phyloP scores from a whole-genome alignment of 1,140 invertebrate genomes.

The Papilio machaon region DNA sequence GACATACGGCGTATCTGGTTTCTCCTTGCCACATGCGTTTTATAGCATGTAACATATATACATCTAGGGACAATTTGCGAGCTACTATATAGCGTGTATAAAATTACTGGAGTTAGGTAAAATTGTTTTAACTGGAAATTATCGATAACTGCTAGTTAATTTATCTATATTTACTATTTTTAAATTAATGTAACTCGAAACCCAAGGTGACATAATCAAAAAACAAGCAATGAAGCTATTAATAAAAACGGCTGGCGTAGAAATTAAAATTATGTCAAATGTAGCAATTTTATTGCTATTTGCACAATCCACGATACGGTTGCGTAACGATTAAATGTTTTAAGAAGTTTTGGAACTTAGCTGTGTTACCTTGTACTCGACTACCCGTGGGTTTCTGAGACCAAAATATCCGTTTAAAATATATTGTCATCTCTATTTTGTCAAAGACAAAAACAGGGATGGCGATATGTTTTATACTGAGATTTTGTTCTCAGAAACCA shows the following conservation, averaged over 20 bases:
- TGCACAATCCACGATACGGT: constrained; percentile 5
- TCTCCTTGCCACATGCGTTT: not conserved
- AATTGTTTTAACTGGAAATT: not conserved
- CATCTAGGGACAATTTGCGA: not conserved
- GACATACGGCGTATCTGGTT: not conserved
- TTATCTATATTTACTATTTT: not conserved
- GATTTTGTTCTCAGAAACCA: too few species aligned
- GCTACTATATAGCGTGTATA: not conserved
- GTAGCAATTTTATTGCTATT: constrained; percentile 19
- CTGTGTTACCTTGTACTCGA: not conserved
- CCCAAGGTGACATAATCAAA: not conserved
- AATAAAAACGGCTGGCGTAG: not conserved
- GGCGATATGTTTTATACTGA: too few species aligned
- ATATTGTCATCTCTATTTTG: too few species aligned
- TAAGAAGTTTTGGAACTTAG: constrained; percentile 2
- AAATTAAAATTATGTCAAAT: constrained; percentile 26
- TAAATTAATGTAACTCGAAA: not conserved
- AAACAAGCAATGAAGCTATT: not conserved
- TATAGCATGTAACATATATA: not conserved
- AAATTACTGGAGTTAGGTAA: not conserved
- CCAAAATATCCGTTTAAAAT: too few species aligned
- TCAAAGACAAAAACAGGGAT: too few species aligned
- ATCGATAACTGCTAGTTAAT: not conserved
- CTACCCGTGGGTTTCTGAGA: too few species aligned
- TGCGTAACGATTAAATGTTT: constrained; percentile 10